Conservation (phyloP, 2,888 invertebrate genomes). For the Ariolimax columbianus region DNA sequence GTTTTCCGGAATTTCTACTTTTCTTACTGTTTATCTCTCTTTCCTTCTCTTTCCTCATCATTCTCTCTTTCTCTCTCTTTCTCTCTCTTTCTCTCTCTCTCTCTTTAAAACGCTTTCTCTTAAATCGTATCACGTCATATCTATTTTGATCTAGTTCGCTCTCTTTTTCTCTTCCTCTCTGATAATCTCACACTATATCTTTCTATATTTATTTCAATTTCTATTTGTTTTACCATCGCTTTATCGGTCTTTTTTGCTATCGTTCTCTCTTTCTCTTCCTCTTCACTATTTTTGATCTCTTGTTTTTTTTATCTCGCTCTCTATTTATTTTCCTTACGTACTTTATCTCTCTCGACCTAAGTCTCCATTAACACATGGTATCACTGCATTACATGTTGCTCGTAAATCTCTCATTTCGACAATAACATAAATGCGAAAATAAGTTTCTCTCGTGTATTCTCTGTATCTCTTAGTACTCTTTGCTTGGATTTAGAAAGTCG, state of each 20-base stretch:
- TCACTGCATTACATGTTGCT: no score
- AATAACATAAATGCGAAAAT: no score
- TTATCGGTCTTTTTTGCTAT: constrained; percentile 7
- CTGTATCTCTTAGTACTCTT: no score
- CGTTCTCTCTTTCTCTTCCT: not conserved
- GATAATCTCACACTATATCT: constrained; percentile 23
- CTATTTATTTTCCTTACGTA: no score
- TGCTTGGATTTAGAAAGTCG: no score
- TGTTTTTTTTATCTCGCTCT: not conserved
- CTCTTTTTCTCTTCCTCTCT: constrained; percentile 28
- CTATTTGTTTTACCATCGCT: not conserved
- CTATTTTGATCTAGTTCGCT: constrained; percentile 3
- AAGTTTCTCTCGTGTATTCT: no score
- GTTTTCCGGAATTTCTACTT: not conserved
- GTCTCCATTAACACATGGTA: no score
- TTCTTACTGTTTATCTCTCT: not conserved
- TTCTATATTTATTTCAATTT: constrained; percentile 5
- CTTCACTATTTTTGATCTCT: not conserved
- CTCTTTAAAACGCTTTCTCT: not conserved
- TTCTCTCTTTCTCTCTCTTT: not conserved
- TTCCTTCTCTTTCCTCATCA: not conserved
- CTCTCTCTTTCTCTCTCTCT: not conserved
- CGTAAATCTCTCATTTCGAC: no score
- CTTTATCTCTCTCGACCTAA: no score
- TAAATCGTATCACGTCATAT: not conserved